Conservation (phyloP, 2,113 vertebrate genomes). For the Mesitornis unicolor region DNA sequence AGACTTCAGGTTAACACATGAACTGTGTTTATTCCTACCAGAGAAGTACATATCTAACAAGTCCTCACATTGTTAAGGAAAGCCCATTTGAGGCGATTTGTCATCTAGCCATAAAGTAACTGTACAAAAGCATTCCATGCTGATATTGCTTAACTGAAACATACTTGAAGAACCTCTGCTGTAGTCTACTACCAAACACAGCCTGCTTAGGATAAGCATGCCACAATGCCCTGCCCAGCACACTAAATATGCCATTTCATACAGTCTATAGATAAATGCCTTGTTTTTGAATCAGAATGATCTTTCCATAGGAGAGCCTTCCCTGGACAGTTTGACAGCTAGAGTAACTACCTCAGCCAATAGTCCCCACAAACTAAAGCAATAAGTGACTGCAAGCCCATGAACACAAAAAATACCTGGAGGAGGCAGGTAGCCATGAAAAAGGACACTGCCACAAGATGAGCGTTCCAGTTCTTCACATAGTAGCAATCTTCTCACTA, state of each 20-base stretch:
- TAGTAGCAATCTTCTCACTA: conserved; percentile 90
- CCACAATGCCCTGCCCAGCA: not conserved
- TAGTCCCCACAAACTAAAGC: not conserved
- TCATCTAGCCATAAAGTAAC: not conserved
- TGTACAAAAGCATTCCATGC: not conserved
- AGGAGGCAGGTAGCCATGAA: conserved; percentile 95
- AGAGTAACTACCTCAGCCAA: not conserved
- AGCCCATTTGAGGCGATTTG: not conserved
- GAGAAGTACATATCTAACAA: not conserved
- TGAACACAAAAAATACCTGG: conserved; percentile 78
- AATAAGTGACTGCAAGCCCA: not conserved
- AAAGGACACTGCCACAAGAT: conserved; percentile 95
- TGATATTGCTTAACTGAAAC: not conserved
- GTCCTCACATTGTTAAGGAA: not conserved
- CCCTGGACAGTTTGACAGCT: not conserved
- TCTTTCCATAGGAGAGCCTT: not conserved
- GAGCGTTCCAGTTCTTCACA: conserved; percentile 97
- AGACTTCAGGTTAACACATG: not conserved
- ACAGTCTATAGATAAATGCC: not conserved
- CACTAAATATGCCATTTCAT: not conserved
- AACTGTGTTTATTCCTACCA: not conserved
- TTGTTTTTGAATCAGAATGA: not conserved
- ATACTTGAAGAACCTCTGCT: not conserved
- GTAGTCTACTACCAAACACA: not conserved
- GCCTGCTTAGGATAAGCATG: not conserved